A percentile compares a stretch with the other conserved stretches of the same genome.
Evolutionary conservation across 1,140 invertebrate species (phyloP).

Genomic region (Rhopalosiphum maidis): DNA sequence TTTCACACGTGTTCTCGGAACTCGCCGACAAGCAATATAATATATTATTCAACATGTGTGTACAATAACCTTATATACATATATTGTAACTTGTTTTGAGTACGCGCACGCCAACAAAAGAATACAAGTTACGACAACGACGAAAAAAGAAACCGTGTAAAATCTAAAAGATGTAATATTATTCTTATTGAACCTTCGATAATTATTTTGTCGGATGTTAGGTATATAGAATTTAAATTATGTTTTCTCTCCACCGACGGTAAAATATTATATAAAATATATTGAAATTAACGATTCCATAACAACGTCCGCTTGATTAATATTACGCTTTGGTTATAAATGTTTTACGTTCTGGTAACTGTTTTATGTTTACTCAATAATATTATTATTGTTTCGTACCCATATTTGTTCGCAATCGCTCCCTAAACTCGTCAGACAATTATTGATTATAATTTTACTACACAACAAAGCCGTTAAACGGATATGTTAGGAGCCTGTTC

Average conservation of each 20-base stretch:
- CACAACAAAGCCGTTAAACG: no score
- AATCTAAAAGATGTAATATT: not conserved
- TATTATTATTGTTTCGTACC: not conserved
- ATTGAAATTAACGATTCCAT: not conserved
- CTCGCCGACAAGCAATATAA: slow-evolving; percentile 34
- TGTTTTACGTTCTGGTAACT: not conserved
- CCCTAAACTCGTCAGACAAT: not conserved
- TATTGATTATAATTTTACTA: not conserved
- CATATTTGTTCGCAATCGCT: not conserved
- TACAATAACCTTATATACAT: slow-evolving; percentile 19
- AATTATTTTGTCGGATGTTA: slow-evolving; percentile 18
- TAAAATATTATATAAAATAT: not conserved
- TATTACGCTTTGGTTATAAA: not conserved
- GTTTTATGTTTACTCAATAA: not conserved
- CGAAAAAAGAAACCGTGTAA: slow-evolving; percentile 15
- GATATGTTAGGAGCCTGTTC: not conserved
- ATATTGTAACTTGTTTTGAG: slow-evolving; percentile 40
- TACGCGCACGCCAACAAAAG: slow-evolving; percentile 20
- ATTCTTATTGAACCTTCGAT: not conserved
- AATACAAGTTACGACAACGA: slow-evolving; percentile 4
- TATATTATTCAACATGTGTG: slow-evolving; percentile 46
- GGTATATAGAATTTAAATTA: not conserved
- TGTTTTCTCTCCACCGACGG: not conserved
- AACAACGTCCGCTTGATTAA: not conserved
- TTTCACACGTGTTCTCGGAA: slow-evolving; percentile 42